phyloP scores from a whole-genome alignment of 2,797 vertebrate genomes.

The Sphenopsis melanotis region DNA sequence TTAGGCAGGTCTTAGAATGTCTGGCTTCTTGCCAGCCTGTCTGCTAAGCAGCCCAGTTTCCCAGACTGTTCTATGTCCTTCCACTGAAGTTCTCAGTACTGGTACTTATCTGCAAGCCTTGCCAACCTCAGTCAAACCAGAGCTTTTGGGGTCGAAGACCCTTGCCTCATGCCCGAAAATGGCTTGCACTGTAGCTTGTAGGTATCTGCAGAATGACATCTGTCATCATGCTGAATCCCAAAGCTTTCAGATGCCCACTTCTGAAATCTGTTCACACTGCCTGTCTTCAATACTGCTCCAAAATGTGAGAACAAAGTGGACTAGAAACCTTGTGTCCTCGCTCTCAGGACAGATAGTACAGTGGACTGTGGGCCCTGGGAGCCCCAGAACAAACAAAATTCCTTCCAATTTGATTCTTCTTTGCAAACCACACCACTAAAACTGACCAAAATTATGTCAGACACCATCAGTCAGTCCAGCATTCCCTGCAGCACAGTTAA shows the following conservation, averaged over 20 bases:
- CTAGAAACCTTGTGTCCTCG: background rate
- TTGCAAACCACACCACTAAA: slow-evolving; percentile 10
- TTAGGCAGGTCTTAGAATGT: background rate
- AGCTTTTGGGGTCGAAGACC: background rate
- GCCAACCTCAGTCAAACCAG: background rate
- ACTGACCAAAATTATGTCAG: slow-evolving; percentile 19
- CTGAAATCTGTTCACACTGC: background rate
- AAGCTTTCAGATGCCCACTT: background rate
- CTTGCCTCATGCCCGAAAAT: background rate
- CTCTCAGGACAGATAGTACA: background rate
- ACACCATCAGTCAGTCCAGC: background rate
- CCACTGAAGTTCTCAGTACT: background rate
- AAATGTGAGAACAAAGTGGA: background rate
- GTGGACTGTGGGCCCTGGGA: background rate
- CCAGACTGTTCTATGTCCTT: background rate
- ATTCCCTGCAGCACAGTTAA: background rate
- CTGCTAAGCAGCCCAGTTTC: background rate
- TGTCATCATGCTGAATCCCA: background rate
- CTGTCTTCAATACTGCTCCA: background rate
- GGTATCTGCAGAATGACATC: background rate
- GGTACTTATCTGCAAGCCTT: background rate
- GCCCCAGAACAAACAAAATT: background rate
- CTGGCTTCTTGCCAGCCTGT: background rate
- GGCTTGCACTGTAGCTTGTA: background rate
- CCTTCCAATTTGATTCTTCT: background rate